Conservation (phyloP, 1,140 invertebrate species). For the Amyelois transitella region DNA sequence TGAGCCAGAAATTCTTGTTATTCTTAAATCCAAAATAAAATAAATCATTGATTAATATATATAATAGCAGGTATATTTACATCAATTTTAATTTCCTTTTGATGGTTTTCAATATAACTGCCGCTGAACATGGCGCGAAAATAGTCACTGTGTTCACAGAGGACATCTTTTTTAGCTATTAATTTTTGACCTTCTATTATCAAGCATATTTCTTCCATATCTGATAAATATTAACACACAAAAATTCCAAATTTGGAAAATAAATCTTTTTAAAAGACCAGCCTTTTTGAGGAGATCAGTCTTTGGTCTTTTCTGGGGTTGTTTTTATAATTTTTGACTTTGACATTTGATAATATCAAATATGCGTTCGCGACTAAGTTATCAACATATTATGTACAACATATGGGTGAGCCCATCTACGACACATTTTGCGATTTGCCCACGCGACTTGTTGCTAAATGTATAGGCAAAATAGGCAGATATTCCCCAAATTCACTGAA, state of each 20-base stretch:
- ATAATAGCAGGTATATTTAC: conserved; percentile 32
- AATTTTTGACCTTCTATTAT: conserved; percentile 38
- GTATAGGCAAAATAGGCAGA: too few relatives aligned
- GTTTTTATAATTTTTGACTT: too few relatives aligned
- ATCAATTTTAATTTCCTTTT: conserved; percentile 48
- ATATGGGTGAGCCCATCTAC: too few relatives aligned
- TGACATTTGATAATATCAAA: too few relatives aligned
- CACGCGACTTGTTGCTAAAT: too few relatives aligned
- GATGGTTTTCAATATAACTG: conserved; percentile 51
- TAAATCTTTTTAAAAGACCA: background rate
- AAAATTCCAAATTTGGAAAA: too few relatives aligned
- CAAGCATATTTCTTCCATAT: conserved; percentile 39
- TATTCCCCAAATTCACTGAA: too few relatives aligned
- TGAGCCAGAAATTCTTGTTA: conserved; percentile 3
- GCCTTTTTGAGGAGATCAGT: conserved; percentile 1
- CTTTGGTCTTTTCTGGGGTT: too few relatives aligned
- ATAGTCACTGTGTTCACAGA: conserved; percentile 63
- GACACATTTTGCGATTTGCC: too few relatives aligned
- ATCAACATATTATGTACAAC: too few relatives aligned
- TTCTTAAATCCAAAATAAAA: background rate
- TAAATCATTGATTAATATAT: too few relatives aligned
- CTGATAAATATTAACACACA: background rate
- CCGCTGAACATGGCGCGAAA: conserved; percentile 67
- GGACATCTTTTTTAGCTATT: conserved; percentile 38
- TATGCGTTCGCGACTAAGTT: too few relatives aligned